Percentiles rank a stretch among this genome's conserved stretches.
These are phyloP conservation scores for Cephus spinipes DNA, from an alignment of 2,888 invertebrate genomes.

Conservation along the genomic window DNA sequence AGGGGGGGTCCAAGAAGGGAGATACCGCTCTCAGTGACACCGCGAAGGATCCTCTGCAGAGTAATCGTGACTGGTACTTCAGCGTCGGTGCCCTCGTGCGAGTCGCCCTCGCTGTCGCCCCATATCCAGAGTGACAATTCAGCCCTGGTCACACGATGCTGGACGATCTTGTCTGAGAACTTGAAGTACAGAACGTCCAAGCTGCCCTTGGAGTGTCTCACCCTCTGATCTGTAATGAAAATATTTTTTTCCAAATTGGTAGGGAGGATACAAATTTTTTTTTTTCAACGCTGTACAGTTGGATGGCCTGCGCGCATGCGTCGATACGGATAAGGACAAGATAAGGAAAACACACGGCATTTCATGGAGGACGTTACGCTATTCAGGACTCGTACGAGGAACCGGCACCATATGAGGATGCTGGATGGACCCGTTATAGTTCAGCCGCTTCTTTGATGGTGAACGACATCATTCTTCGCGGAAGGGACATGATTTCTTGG, in stretches of 20 bases:
- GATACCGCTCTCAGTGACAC: slow-evolving; percentile 55
- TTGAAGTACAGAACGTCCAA: slow-evolving; percentile 79
- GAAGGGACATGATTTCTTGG: not conserved
- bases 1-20: slow-evolving; percentile 56
- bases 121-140: slow-evolving; percentile 78
- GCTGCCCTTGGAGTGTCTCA: slow-evolving; percentile 76
- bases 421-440: not conserved
- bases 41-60: slow-evolving; percentile 69
- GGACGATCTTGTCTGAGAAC: slow-evolving; percentile 77
- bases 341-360: not conserved
- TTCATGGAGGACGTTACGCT: not conserved
- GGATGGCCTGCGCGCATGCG: not conserved
- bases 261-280: not conserved
- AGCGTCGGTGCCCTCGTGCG: slow-evolving; percentile 26
- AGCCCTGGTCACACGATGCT: slow-evolving; percentile 77
- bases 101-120: slow-evolving; percentile 50
- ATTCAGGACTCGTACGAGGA: not conserved
- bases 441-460: not conserved
- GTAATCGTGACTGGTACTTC: slow-evolving; percentile 63
- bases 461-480: not conserved
- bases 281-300: not conserved
- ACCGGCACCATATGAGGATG: not conserved
- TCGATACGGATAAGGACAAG: not conserved
- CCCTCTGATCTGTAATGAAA: slow-evolving; percentile 72
- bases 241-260: not conserved